These are phyloP conservation scores for Silurus aristotelis DNA, from an alignment of 2,797 vertebrate genomes.

Conservation along the genomic window DNA sequence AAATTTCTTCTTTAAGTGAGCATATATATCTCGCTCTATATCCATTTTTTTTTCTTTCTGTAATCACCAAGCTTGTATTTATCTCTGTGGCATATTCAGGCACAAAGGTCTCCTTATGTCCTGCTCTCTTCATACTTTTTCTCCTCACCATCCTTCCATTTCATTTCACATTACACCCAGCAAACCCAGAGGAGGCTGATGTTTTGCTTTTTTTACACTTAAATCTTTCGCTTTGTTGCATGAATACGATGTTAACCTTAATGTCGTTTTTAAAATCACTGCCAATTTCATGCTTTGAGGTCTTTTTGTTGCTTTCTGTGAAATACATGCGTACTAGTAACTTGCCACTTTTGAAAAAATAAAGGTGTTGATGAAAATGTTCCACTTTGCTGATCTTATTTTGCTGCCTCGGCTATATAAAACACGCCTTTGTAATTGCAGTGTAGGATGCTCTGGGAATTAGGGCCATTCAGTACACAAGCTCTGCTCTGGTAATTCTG, in stretches of 20 bases:
- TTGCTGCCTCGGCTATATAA: not conserved
- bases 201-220: not conserved
- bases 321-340: not conserved
- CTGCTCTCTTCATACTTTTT: constrained; percentile 8
- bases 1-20: not conserved
- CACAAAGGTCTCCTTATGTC: constrained; percentile 21
- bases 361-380: not conserved
- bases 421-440: not conserved
- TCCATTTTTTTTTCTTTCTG: not conserved
- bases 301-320: not conserved
- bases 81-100: constrained; percentile 1
- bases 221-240: constrained; percentile 3
- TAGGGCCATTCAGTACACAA: not conserved
- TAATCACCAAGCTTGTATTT: not conserved
- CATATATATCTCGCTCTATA: not conserved
- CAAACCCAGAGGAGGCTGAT: not conserved
- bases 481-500: not conserved
- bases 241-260: constrained; percentile 2
- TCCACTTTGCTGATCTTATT: not conserved
- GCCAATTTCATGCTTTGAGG: constrained; percentile 3
- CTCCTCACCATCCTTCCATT: not conserved
- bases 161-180: not conserved
- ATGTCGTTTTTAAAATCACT: constrained; percentile 5
- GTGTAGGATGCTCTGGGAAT: not conserved
- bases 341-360: not conserved